Base-by-base conservation (phyloP, 2,888 invertebrate species). In the Tetragnatha montana region DNA sequence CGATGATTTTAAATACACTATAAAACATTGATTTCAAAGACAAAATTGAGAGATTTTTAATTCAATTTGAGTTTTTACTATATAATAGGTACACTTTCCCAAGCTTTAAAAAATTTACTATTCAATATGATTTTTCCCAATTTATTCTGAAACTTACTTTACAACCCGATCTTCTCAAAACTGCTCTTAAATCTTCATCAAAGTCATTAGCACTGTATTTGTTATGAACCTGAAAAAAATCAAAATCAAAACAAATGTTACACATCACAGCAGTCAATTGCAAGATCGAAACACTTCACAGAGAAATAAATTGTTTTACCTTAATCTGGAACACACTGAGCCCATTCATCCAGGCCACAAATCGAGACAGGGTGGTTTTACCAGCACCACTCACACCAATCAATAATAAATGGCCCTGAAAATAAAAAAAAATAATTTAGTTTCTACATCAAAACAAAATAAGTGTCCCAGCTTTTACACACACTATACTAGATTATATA, bases 271-370 rank as follows among this genome's bases (percentile, higher is more conserved):
- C 0, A 4, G 4, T 60, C n/a, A 51, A 2, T 21, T 74, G 8
- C 8, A 6, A 21, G 8, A 35, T 7, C 17, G 68, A 69, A 68
- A 7, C 8, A 35, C 35, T 7, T 8, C 10, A 8, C 6, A 8
- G 12, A 35, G 22, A 1, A 8, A 69, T 2, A 22, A 68, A 60
- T 19, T 19, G 22, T 19, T 1, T 17, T 92, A 97, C 98, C 95
- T 99, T 98, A 92, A 99, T 99, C 95, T 99, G 99, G 96, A 99
- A 99, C 90, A 99, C 98, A 92, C 97, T 98, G 69, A 99, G 95
- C 8, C 99, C 99, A 94, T 99, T 99, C 97, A 99, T 98, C 99
- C 99, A 99, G 80, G 99, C 99, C 60, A 99, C 99, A 94, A 99
- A 99, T 92, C 99, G 95, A 49, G 99, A 99, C 92, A 99, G 95